These are phyloP conservation scores for Busseola fusca DNA, from an alignment of 2,888 invertebrate species.

Conservation along the genomic window DNA sequence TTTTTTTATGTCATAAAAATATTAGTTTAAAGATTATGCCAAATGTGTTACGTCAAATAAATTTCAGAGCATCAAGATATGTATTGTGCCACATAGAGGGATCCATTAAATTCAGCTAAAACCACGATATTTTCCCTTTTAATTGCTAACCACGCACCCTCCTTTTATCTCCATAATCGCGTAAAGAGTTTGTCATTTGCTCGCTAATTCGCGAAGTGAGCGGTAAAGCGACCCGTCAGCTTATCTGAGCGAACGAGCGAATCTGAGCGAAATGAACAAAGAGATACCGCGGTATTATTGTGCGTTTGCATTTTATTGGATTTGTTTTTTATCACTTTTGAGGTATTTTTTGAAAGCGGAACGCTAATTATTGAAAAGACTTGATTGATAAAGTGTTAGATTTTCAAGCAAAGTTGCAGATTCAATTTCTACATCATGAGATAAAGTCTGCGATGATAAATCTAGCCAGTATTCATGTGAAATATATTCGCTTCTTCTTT, in stretches of 20 bases:
- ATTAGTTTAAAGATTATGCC: no score
- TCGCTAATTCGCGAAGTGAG: slow-evolving; percentile 47
- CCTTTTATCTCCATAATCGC: slow-evolving; percentile 27
- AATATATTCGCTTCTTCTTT: neutral
- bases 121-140: neutral
- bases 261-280: slow-evolving; percentile 5
- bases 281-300: slow-evolving; percentile 28
- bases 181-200: slow-evolving; percentile 33
- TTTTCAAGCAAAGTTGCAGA: neutral
- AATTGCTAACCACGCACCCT: slow-evolving; percentile 4
- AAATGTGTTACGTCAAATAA: no score
- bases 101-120: neutral
- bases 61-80: no score
- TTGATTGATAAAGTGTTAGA: slow-evolving; percentile 1
- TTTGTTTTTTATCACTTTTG: slow-evolving; percentile 12
- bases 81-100: no score
- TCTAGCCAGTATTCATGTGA: neutral
- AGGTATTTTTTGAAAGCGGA: neutral
- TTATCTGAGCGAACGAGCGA: slow-evolving; percentile 21
- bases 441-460: neutral
- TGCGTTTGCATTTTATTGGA: slow-evolving; percentile 37
- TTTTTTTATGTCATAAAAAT: no score
- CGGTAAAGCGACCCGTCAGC: slow-evolving; percentile 24
- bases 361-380: neutral
- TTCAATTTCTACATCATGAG: neutral